phyloP scores from a whole-genome alignment of 2,888 invertebrate genomes.

The Lacanobia oleracea region DNA sequence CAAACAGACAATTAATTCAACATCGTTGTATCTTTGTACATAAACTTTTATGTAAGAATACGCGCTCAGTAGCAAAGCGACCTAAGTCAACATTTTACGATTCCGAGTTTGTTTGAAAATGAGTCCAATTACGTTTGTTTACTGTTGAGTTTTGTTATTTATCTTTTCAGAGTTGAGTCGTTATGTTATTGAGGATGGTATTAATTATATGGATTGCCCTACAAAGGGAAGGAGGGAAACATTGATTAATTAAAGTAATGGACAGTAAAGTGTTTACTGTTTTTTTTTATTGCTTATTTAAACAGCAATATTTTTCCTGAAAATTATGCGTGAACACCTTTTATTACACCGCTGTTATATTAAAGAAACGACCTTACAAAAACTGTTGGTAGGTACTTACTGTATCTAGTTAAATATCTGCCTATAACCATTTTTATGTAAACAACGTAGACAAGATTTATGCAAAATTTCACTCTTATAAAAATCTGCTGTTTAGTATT shows the following conservation, averaged over 20 bases:
- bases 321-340: not conserved
- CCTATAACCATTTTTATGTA: too few species aligned
- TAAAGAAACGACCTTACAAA: not conserved
- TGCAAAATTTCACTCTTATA: too few species aligned
- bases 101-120: constrained; percentile 33
- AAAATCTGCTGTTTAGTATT: too few species aligned
- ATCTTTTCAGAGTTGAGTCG: constrained; percentile 19
- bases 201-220: constrained; percentile 22
- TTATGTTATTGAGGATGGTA: constrained; percentile 5
- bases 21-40: constrained; percentile 36
- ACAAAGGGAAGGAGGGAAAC: not conserved
- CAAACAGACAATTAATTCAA: constrained; percentile 40
- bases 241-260: constrained; percentile 42
- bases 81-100: constrained; percentile 36
- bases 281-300: constrained; percentile 11
- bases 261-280: constrained; percentile 35
- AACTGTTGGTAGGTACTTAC: not conserved
- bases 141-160: constrained; percentile 16
- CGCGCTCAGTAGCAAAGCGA: constrained; percentile 17
- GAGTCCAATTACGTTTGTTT: constrained; percentile 18
- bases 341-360: not conserved
- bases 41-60: constrained; percentile 39
- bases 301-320: not conserved
- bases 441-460: too few species aligned
- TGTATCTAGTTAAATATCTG: too few species aligned